phyloP scores from a whole-genome alignment of 2,113 vertebrate genomes.

The Leptobrachium ailaonicum region DNA sequence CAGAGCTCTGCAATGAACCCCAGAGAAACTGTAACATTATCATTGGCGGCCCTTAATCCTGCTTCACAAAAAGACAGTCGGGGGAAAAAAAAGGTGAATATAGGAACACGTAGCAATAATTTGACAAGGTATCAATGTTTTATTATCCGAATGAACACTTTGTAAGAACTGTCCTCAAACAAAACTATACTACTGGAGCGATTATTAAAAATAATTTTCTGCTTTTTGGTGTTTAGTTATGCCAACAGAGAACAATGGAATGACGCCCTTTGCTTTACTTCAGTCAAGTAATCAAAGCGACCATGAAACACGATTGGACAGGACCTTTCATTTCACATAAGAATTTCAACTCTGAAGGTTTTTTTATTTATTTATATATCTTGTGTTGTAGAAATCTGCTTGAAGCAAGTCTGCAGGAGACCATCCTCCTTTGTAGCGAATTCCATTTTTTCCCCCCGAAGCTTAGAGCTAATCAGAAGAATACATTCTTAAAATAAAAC shows the following conservation, averaged over 20 bases:
- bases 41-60: conserved; percentile 14
- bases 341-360: conserved; percentile 57
- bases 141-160: conserved; percentile 47
- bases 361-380: conserved; percentile 1
- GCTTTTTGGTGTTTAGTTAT: conserved; percentile 59
- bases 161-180: conserved; percentile 55
- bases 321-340: conserved; percentile 63
- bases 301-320: conserved; percentile 62
- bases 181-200: conserved; percentile 58
- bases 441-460: conserved; percentile 33
- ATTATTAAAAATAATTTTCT: conserved; percentile 66
- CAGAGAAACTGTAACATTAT: conserved; percentile 1
- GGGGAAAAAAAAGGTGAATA: not conserved
- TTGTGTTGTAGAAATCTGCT: conserved; percentile 53
- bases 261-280: conserved; percentile 55
- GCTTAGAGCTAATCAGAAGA: conserved; percentile 28
- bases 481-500: conserved; percentile 48
- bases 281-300: conserved; percentile 58
- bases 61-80: conserved; percentile 12
- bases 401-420: conserved; percentile 57
- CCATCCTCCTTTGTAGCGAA: conserved; percentile 39
- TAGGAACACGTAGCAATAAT: conserved; percentile 31
- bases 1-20: no score
- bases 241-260: conserved; percentile 58
- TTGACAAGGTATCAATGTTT: conserved; percentile 51